Evolutionary conservation across 2,113 vertebrate species (phyloP).

Genomic region (Pachycephala philippinensis): DNA sequence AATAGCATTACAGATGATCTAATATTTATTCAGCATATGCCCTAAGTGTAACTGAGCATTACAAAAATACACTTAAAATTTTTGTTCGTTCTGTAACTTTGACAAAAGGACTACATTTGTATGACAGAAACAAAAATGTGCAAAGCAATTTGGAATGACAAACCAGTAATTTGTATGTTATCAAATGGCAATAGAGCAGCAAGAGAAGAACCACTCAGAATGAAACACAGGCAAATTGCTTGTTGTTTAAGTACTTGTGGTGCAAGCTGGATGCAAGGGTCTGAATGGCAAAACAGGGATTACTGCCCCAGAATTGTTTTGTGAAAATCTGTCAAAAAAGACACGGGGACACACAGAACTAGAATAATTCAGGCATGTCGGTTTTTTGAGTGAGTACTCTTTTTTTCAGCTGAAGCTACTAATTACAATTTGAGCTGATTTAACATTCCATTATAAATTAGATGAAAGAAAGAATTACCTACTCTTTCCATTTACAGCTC

Average conservation of each 20-base stretch:
- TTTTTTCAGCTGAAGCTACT: neutral
- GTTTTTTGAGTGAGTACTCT: neutral
- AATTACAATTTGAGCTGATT: neutral
- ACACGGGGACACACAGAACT: neutral
- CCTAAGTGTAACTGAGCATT: neutral
- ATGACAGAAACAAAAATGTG: neutral
- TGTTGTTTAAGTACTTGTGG: neutral
- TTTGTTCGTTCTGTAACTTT: neutral
- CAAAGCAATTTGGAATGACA: neutral
- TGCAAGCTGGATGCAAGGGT: neutral
- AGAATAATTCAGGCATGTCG: neutral
- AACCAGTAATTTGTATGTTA: neutral
- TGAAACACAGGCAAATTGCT: neutral
- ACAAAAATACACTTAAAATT: neutral
- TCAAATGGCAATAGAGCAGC: neutral
- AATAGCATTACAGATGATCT: neutral
- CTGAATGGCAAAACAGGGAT: neutral
- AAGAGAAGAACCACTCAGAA: neutral
- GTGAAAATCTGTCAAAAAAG: neutral
- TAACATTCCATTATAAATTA: neutral
- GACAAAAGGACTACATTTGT: neutral
- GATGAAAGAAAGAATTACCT: neutral
- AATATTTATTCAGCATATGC: neutral
- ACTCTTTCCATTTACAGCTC: neutral
- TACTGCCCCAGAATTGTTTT: neutral